These are phyloP conservation scores for Molanna angustata DNA, from an alignment of 2,888 invertebrate species.

Conservation along the genomic window DNA sequence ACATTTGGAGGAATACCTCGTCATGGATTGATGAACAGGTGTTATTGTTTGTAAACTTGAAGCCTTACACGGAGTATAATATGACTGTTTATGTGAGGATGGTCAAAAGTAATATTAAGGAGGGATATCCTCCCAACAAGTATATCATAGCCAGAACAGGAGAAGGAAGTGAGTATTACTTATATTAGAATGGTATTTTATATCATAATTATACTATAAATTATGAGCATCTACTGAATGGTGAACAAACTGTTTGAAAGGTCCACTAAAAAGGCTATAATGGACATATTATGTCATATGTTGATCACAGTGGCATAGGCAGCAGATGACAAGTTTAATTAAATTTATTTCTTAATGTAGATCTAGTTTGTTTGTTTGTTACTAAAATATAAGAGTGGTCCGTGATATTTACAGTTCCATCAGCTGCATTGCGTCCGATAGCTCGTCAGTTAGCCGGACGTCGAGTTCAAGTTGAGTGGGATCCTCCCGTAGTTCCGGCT, in stretches of 20 bases:
- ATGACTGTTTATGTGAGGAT: slow-evolving; percentile 71
- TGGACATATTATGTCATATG: too few species aligned
- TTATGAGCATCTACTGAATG: too few species aligned
- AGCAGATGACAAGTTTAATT: too few species aligned
- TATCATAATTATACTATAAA: neutral
- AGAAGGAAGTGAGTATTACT: slow-evolving; percentile 55
- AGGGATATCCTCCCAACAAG: slow-evolving; percentile 62
- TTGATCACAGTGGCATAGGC: too few species aligned
- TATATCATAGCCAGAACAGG: slow-evolving; percentile 62
- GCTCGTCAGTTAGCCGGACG: slow-evolving; percentile 62
- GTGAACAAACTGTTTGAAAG: too few species aligned
- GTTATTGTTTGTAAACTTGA: slow-evolving; percentile 60
- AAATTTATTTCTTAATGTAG: too few species aligned
- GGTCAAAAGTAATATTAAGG: slow-evolving; percentile 50
- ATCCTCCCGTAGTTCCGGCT: slow-evolving; percentile 60
- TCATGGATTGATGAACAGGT: slow-evolving; percentile 62
- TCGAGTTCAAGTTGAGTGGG: slow-evolving; percentile 68
- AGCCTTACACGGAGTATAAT: slow-evolving; percentile 74
- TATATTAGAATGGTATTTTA: neutral
- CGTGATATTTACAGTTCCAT: slow-evolving; percentile 52
- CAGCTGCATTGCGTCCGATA: slow-evolving; percentile 64
- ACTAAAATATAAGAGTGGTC: too few species aligned
- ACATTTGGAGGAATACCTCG: slow-evolving; percentile 57
- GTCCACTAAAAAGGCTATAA: too few species aligned
- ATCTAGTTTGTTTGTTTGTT: too few species aligned